Evolutionary conservation across 2,888 invertebrate species (phyloP), one percentile per base, ranked within the genome.

Genomic region (Gnatocerus cornutus): DNA sequence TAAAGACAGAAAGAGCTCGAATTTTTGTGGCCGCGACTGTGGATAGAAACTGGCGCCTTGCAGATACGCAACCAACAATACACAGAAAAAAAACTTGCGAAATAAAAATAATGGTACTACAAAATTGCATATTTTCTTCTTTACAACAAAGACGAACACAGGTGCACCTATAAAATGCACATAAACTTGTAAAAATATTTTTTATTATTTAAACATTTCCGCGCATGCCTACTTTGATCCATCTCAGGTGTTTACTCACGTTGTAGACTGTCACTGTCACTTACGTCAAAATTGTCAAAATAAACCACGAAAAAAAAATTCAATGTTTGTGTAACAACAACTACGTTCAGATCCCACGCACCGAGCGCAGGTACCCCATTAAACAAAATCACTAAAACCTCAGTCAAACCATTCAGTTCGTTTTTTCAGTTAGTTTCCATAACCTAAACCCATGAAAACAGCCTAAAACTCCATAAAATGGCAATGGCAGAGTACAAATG

Each of bases 401-500:
- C 7, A 33, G 33, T n/a, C 9, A 33, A 21, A 21, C 1, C 6
- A 2, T 1, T 7, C 33, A 33, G 2, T 33, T n/a, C 33, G n/a
- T n/a, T 33, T 33, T 1, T 33, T 7, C 6, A 7, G 3, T 33
- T 7, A 2, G 37, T 61, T 39, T n/a, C 33, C 30, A 12, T 46
- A 14, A 27, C 13, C 21, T 13, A 3, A 30, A 10, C 64, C 41
- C 27, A 64, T 64, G 53, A 27, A 9, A 50, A 10, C 46, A 2
- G 3, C 3, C 8, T 43, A 43, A 7, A 30, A 41, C n/a, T 29
- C 2, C 8, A 5, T 39, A 52, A 45, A 73, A 69, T 62, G 65
- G 75, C 76, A 65, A 71, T 59, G 67, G 41, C 63, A 48, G 82
- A 85, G 27, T 80, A 78, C 71, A 86, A 87, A 77, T 95, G 94